A percentile compares a stretch with the other conserved stretches of the same genome.
These are phyloP conservation scores for Coelinius sp. DNA, from an alignment of 2,888 invertebrate genomes.

Conservation along the genomic window DNA sequence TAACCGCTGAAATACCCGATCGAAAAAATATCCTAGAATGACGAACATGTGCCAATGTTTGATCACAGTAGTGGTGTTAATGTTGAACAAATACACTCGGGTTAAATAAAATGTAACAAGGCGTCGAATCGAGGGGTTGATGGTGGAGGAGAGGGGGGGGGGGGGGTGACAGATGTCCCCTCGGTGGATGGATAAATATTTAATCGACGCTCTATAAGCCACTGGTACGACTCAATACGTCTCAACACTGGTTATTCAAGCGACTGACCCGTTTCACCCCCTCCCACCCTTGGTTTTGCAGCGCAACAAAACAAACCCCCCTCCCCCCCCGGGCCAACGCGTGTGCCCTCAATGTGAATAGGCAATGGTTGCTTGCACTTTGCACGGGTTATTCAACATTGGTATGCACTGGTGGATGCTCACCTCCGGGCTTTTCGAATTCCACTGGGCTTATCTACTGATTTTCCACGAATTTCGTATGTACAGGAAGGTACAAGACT, in stretches of 20 bases:
- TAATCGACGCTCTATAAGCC: slow-evolving; percentile 60
- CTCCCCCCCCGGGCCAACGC: slow-evolving; percentile 9
- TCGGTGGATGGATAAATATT: slow-evolving; percentile 67
- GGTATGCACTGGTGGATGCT: neutral
- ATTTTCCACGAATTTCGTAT: slow-evolving; percentile 2
- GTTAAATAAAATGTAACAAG: slow-evolving; percentile 68
- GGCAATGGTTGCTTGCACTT: slow-evolving; percentile 9
- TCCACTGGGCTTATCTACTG: slow-evolving; percentile 1
- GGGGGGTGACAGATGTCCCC: slow-evolving; percentile 65
- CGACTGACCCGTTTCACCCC: neutral
- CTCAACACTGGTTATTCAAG: neutral
- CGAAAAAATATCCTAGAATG: slow-evolving; percentile 32
- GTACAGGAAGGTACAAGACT: neutral
- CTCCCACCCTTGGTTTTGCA: neutral
- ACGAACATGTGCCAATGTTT: slow-evolving; percentile 39
- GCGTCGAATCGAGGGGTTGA: slow-evolving; percentile 38
- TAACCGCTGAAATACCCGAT: neutral
- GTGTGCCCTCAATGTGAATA: neutral
- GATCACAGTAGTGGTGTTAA: slow-evolving; percentile 58
- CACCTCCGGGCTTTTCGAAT: slow-evolving; percentile 17
- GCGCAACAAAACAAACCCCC: slow-evolving; percentile 43
- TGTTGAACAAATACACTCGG: slow-evolving; percentile 66
- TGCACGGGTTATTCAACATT: slow-evolving; percentile 12
- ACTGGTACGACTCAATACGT: slow-evolving; percentile 20
- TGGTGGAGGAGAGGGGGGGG: slow-evolving; percentile 2